Percentiles rank a stretch among this genome's conserved stretches.
Evolutionary conservation across 2,797 vertebrate genomes (phyloP).

Genomic region (Acanthurus tractus): DNA sequence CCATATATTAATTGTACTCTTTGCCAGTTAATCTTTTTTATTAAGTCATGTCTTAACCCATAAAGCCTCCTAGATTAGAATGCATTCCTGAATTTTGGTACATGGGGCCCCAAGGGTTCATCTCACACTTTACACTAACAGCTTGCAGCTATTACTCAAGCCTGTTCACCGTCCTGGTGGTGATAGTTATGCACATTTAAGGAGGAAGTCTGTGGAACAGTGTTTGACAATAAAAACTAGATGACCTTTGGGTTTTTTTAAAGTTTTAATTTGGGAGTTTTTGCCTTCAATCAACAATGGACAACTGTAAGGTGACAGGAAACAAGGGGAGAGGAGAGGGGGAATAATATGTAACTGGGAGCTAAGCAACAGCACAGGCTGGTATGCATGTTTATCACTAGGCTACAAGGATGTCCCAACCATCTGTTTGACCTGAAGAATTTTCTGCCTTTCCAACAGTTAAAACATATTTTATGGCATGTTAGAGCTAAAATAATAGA

Average conservation of each 20-base stretch:
- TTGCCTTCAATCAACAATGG: constrained; percentile 4
- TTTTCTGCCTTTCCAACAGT: background rate
- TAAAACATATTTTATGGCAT: background rate
- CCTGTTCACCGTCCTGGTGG: background rate
- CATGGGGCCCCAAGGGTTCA: constrained; percentile 57
- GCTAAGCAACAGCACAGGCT: constrained; percentile 23
- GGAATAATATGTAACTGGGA: constrained; percentile 11
- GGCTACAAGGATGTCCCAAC: background rate
- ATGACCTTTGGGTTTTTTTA: background rate
- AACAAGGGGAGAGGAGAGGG: background rate
- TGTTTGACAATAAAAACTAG: constrained; percentile 15
- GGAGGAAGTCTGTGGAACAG: constrained; percentile 2
- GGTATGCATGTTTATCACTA: constrained; percentile 44
- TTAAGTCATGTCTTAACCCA: constrained; percentile 58
- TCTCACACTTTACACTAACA: constrained; percentile 49
- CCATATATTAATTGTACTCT: background rate
- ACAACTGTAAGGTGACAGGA: constrained; percentile 19
- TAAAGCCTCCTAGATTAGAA: constrained; percentile 50
- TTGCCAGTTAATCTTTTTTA: constrained; percentile 28
- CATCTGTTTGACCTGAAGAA: constrained; percentile 15
- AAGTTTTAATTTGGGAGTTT: background rate
- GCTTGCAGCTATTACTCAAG: constrained; percentile 11
- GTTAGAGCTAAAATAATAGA: background rate
- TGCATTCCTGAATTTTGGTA: constrained; percentile 66
- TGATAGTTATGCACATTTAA: constrained; percentile 3